Base-by-base conservation (phyloP, 2,888 invertebrate genomes). In the Hydropsyche betteni region DNA sequence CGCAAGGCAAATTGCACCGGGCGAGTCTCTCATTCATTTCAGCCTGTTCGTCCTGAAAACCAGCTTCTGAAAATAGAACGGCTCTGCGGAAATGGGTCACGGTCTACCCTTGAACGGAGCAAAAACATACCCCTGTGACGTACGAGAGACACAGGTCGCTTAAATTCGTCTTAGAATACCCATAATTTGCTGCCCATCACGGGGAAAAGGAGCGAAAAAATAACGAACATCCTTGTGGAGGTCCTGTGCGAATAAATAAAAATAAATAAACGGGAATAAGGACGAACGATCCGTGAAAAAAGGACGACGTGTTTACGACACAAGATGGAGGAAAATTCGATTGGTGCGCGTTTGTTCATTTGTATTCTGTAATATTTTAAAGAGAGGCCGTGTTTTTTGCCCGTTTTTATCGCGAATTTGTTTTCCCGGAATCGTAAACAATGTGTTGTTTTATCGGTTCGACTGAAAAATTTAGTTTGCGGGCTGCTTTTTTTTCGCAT, bases 111-210 rank as follows among this genome's bases (percentile, higher is more conserved):
- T 64, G 64, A 64, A 64, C 34, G 12, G 3, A 10, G 36, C 12
- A 64, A 64, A 64, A 64, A 64, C 64, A 64, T 36, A 8, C 64
- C 55, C 55, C 14, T 55, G n/a, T 64, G 64, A 64, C 64, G 64
- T 64, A 64, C 36, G 64, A 64, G 64, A 64, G 64, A 64, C 64
- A 36, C n/a, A 36, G 64, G 64, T 64, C 64, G 36, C 64, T 64
- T 64, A 64, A 64, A 24, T 64, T 64, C 34, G 36, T 10, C 10
- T 44, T 4, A 44, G 44, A 10, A 44, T 44, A 8, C 34, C 36
- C 64, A 64, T 44, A 44, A 64, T 33, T 64, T 64, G 64, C 64
- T 64, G 24, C 64, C 33, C 10, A 33, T 34, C 64, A 33, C 5
- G 64, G 8, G 34, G 34, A 64, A 33, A 64, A 33, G 36, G 7